These are phyloP conservation scores for Dendrocincla fuliginosa DNA, from an alignment of 2,797 vertebrate species.

Conservation along the genomic window DNA sequence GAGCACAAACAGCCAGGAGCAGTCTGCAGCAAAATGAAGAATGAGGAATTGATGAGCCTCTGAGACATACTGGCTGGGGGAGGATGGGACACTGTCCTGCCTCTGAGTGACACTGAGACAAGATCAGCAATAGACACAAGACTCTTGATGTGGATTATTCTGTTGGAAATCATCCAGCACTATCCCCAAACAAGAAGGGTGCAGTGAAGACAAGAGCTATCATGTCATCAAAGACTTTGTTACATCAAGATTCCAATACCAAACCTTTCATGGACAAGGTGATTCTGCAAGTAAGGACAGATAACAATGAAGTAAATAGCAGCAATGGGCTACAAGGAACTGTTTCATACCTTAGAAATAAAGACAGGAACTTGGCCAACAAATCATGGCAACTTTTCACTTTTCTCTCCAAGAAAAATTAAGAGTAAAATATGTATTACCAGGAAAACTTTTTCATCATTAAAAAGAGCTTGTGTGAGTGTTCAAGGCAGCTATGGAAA, in stretches of 20 bases:
- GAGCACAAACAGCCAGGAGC: background rate
- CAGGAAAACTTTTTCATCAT: background rate
- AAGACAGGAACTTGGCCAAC: background rate
- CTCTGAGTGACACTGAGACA: background rate
- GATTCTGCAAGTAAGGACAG: background rate
- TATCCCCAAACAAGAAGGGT: background rate
- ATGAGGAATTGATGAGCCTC: background rate
- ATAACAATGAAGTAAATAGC: background rate
- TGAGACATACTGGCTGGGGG: accelerated
- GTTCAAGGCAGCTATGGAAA: background rate
- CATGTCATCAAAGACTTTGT: background rate
- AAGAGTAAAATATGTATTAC: background rate
- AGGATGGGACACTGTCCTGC: background rate
- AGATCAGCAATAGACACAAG: background rate
- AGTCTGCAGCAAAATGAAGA: background rate
- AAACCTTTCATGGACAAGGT: background rate
- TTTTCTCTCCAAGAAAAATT: background rate
- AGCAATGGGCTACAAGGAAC: accelerated
- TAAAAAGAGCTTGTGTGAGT: background rate
- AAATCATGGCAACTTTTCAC: background rate
- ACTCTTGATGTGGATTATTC: background rate
- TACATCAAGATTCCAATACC: background rate
- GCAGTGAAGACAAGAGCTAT: background rate
- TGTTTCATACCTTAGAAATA: background rate
- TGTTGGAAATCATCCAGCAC: background rate